Percentiles rank a stretch among this genome's conserved stretches.
phyloP scores from a whole-genome alignment of 2,797 vertebrate species.

The Chaenodraco wilsoni region DNA sequence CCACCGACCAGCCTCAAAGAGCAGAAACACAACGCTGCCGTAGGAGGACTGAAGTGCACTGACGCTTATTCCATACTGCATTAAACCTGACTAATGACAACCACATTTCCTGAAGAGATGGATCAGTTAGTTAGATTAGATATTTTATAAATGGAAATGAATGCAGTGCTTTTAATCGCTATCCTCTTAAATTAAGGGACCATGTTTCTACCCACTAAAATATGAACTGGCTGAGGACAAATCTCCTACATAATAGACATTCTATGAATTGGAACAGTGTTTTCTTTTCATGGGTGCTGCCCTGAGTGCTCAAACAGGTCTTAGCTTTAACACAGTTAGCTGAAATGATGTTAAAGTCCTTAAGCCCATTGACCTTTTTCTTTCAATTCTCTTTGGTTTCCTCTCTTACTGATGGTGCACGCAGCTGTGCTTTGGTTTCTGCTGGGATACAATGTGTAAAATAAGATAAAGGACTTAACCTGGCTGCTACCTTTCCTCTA shows the following conservation, averaged over 20 bases:
- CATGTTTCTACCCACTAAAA: not conserved
- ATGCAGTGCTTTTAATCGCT: not conserved
- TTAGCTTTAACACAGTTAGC: conserved; percentile 15
- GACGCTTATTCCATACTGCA: conserved; percentile 2
- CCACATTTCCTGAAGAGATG: not conserved
- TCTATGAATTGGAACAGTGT: not conserved
- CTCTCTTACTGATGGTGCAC: conserved; percentile 23
- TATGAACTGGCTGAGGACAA: not conserved
- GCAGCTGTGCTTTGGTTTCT: conserved; percentile 31
- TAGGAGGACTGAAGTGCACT: conserved; percentile 17
- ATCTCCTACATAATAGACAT: not conserved
- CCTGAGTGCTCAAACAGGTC: not conserved
- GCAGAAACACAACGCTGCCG: conserved; percentile 19
- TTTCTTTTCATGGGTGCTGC: not conserved
- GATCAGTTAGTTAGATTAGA: not conserved
- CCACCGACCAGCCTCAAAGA: conserved; percentile 14
- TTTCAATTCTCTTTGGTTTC: conserved; percentile 8
- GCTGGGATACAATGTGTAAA: conserved; percentile 1
- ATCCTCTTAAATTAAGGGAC: not conserved
- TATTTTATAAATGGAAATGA: conserved; percentile 6
- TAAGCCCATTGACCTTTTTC: not conserved
- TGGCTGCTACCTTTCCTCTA: conserved; percentile 19
- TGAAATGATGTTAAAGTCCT: conserved; percentile 21
- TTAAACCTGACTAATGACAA: not conserved
- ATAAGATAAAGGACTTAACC: conserved; percentile 30